Evolutionary conservation across 2,888 invertebrate species (phyloP).

Genomic region (Sesia bembeciformis): DNA sequence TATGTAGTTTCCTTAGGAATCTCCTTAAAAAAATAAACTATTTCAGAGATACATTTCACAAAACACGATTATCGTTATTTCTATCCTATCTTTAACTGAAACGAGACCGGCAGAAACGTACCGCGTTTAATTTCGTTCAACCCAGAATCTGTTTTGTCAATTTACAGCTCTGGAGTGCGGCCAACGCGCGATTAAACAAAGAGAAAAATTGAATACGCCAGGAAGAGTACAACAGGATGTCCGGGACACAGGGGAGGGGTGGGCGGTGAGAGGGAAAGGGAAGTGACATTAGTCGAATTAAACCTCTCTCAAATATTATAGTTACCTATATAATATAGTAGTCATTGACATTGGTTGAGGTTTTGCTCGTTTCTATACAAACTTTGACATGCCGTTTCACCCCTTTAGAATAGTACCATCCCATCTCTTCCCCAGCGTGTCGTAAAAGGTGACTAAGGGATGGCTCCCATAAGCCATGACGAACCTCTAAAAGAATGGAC

Average conservation of each 20-base stretch:
- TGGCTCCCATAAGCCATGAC: too few species aligned
- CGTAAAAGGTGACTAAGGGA: too few species aligned
- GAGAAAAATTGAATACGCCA: conserved; percentile 11
- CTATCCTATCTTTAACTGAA: not conserved
- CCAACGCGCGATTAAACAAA: conserved; percentile 6
- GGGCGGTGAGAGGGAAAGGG: not conserved
- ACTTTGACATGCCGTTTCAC: too few species aligned
- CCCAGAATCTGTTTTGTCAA: conserved; percentile 10
- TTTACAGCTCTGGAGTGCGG: conserved; percentile 5
- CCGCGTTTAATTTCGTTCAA: not conserved
- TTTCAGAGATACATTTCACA: not conserved
- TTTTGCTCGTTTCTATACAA: too few species aligned
- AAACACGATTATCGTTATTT: not conserved
- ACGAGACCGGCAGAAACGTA: not conserved
- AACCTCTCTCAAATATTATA: not conserved
- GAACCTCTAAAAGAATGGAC: too few species aligned
- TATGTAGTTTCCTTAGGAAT: too few species aligned
- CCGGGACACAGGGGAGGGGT: conserved; percentile 1
- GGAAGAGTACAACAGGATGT: conserved; percentile 11
- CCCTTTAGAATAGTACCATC: too few species aligned
- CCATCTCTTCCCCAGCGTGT: too few species aligned
- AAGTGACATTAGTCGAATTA: not conserved
- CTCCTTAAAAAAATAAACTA: too few species aligned
- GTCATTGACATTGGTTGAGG: too few species aligned
- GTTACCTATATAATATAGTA: too few species aligned